Percentiles rank a stretch among this genome's conserved stretches.
Evolutionary conservation across 2,797 vertebrate genomes (phyloP).

Genomic region (Coregonus suidteri): DNA sequence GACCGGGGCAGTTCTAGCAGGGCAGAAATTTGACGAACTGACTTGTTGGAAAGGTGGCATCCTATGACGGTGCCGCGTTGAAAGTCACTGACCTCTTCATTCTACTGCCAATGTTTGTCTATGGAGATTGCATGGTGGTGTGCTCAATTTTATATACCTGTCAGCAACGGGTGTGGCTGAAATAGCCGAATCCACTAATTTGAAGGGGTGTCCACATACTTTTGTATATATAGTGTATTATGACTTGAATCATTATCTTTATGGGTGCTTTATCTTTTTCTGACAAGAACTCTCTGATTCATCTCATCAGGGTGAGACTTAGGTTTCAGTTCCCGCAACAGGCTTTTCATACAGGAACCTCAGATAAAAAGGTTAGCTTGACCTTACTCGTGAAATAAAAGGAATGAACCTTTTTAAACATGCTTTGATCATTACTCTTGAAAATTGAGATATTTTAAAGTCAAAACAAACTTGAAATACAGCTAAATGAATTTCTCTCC

Average conservation of each 20-base stretch:
- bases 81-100: too few relatives aligned
- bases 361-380: not conserved
- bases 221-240: not conserved
- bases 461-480: not conserved
- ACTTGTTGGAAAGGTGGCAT: too few relatives aligned
- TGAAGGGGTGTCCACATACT: too few relatives aligned
- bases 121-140: too few relatives aligned
- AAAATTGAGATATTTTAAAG: not conserved
- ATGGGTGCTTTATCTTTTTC: not conserved
- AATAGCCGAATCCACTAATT: too few relatives aligned
- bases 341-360: not conserved
- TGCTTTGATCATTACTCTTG: not conserved
- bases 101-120: too few relatives aligned
- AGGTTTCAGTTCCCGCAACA: not conserved
- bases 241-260: not conserved
- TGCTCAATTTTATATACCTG: too few relatives aligned
- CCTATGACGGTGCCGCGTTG: too few relatives aligned
- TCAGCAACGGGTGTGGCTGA: too few relatives aligned
- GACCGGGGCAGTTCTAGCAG: too few relatives aligned
- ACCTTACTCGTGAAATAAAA: not conserved
- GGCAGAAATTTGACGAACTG: too few relatives aligned
- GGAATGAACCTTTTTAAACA: not conserved
- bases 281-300: slow-evolving; percentile 1
- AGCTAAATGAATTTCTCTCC: not conserved
- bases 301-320: not conserved